A percentile compares a stretch with the other conserved stretches of the same genome.
Evolutionary conservation across 2,797 vertebrate species (phyloP).

Genomic region (Argentina silus): DNA sequence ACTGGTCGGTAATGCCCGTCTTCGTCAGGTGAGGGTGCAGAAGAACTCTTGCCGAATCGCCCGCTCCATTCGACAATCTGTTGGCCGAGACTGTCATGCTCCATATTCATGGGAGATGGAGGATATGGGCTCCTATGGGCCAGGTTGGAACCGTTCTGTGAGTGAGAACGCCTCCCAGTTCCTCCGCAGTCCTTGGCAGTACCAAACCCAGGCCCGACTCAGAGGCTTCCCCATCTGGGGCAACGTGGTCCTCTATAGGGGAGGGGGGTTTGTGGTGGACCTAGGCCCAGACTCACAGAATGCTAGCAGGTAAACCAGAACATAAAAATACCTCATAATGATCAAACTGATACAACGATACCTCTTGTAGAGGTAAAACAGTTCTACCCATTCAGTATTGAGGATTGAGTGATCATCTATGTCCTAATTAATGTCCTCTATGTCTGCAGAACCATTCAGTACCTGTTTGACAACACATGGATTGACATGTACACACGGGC

Average conservation of each 20-base stretch:
- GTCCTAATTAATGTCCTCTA: neutral
- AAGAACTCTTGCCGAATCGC: constrained; percentile 75
- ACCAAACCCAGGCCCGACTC: constrained; percentile 81
- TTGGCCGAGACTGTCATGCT: constrained; percentile 74
- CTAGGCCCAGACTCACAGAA: constrained; percentile 80
- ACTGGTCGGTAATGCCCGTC: constrained; percentile 86
- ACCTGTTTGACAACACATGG: constrained; percentile 85
- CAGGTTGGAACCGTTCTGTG: constrained; percentile 79
- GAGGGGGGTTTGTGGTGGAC: constrained; percentile 86
- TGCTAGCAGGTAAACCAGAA: constrained; percentile 79
- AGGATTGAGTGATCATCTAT: neutral
- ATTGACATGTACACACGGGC: constrained; percentile 86
- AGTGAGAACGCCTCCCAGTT: constrained; percentile 51
- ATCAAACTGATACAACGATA: neutral
- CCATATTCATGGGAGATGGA: constrained; percentile 85
- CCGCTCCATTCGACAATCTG: constrained; percentile 56
- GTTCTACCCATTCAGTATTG: neutral
- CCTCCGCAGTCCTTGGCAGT: constrained; percentile 78
- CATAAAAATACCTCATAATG: neutral
- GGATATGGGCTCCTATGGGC: constrained; percentile 80
- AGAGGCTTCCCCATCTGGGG: constrained; percentile 82
- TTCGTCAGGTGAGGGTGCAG: constrained; percentile 88
- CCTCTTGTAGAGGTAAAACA: neutral
- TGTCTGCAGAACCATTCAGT: constrained; percentile 79
- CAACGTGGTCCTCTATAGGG: constrained; percentile 79